A percentile compares a stretch with the other conserved stretches of the same genome.
Evolutionary conservation across 2,888 invertebrate species (phyloP).

Genomic region (Rugalucina vietnamica): DNA sequence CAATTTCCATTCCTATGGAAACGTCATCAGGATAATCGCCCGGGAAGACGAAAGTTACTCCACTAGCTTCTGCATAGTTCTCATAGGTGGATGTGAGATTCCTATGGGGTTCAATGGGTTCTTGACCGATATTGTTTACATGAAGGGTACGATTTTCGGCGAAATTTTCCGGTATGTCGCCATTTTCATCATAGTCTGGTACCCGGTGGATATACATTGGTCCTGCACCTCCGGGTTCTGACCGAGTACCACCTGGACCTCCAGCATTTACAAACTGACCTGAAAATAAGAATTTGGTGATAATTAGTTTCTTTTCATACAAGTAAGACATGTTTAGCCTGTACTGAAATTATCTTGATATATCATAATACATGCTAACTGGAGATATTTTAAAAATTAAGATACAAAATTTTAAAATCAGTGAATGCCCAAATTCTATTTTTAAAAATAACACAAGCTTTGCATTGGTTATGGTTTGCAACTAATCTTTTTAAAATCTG

Average conservation of each 20-base stretch:
- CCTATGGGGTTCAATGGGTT: constrained; percentile 46
- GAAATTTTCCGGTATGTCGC: constrained; percentile 43
- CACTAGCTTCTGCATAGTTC: constrained; percentile 50
- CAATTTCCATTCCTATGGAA: constrained; percentile 27
- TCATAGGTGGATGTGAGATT: constrained; percentile 60
- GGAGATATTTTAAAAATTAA: no score
- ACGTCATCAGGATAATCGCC: constrained; percentile 63
- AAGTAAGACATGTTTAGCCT: no score
- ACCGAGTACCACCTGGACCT: constrained; percentile 63
- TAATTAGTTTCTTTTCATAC: no score
- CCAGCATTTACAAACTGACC: constrained; percentile 68
- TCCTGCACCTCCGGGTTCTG: constrained; percentile 73
- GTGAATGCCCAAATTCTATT: no score
- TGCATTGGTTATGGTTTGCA: no score
- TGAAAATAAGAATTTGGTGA: constrained; percentile 32
- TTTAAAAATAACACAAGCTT: no score
- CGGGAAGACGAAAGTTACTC: constrained; percentile 69
- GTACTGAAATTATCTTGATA: no score
- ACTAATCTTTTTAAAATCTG: no score
- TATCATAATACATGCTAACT: no score
- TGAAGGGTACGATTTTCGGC: constrained; percentile 70
- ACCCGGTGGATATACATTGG: constrained; percentile 72
- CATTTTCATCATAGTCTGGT: constrained; percentile 43
- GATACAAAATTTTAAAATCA: no score
- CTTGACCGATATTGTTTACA: constrained; percentile 65